Evolutionary conservation across 2,113 vertebrate genomes (phyloP).

Genomic region (Paraplagusia blochii): DNA sequence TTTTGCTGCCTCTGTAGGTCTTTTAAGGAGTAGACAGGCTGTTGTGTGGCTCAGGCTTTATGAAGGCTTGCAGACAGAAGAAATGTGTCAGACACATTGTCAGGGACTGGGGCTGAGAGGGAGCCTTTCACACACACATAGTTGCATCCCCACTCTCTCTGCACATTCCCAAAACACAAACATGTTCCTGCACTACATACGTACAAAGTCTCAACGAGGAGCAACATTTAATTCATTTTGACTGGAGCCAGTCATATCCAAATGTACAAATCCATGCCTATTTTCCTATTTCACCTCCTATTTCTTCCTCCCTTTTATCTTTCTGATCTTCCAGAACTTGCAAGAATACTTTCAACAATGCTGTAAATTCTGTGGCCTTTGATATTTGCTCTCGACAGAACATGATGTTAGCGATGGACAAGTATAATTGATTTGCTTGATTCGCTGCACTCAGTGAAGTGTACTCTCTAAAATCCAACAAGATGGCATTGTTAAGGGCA

Average conservation of each 20-base stretch:
- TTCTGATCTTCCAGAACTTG: neutral
- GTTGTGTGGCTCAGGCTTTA: constrained; percentile 19
- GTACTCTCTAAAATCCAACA: neutral
- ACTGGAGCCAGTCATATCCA: constrained; percentile 4
- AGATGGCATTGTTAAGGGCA: constrained; percentile 5
- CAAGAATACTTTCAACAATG: neutral
- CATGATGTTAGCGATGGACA: neutral
- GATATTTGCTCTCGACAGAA: neutral
- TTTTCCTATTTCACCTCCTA: neutral
- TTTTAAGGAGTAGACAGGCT: neutral
- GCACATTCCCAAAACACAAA: constrained; percentile 1
- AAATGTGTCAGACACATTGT: constrained; percentile 46
- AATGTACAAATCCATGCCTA: constrained; percentile 2
- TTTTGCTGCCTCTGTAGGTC: neutral
- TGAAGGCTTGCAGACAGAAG: constrained; percentile 4
- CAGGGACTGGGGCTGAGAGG: constrained; percentile 33
- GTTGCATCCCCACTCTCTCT: neutral
- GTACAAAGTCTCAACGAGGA: constrained; percentile 6
- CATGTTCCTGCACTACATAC: neutral
- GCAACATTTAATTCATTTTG: constrained; percentile 45
- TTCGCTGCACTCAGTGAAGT: neutral
- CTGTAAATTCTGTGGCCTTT: constrained; percentile 6
- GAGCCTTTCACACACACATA: constrained; percentile 1
- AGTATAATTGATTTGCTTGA: neutral
- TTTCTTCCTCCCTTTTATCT: neutral